Evolutionary conservation across 2,888 invertebrate species (phyloP).

Genomic region (Vesta saturnalis): DNA sequence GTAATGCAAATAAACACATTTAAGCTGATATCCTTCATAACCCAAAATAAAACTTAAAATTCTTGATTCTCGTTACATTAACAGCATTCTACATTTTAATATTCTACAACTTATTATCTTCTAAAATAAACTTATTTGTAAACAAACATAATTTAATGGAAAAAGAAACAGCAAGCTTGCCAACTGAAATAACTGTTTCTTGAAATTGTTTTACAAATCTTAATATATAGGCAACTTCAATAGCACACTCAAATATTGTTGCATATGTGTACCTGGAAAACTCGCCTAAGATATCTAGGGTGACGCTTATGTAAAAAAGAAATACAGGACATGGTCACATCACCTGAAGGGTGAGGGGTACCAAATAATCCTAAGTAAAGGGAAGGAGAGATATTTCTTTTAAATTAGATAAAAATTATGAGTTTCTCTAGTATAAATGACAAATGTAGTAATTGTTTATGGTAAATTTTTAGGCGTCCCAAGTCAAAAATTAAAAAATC

Average conservation of each 20-base stretch:
- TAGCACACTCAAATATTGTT: too few species aligned
- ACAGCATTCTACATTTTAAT: conserved; percentile 28
- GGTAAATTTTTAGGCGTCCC: too few species aligned
- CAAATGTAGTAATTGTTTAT: too few species aligned
- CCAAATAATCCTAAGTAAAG: neutral
- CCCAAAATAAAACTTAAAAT: conserved; percentile 25
- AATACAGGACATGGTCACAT: too few species aligned
- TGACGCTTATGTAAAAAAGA: too few species aligned
- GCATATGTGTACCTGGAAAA: too few species aligned
- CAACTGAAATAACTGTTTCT: neutral
- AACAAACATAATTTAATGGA: conserved; percentile 30
- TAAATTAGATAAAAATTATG: neutral
- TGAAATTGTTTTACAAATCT: too few species aligned
- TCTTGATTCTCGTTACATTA: conserved; percentile 18
- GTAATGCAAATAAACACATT: conserved; percentile 36
- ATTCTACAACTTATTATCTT: conserved; percentile 29
- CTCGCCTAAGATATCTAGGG: too few species aligned
- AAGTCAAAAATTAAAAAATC: too few species aligned
- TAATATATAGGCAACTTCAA: too few species aligned
- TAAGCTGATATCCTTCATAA: conserved; percentile 37
- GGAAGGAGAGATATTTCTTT: neutral
- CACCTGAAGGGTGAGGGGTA: too few species aligned
- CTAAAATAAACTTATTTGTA: conserved; percentile 31
- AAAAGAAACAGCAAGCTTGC: neutral
- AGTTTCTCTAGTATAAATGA: too few species aligned